Conservation (phyloP, 2,797 vertebrate genomes). For the Schizopygopsis malacanthus region DNA sequence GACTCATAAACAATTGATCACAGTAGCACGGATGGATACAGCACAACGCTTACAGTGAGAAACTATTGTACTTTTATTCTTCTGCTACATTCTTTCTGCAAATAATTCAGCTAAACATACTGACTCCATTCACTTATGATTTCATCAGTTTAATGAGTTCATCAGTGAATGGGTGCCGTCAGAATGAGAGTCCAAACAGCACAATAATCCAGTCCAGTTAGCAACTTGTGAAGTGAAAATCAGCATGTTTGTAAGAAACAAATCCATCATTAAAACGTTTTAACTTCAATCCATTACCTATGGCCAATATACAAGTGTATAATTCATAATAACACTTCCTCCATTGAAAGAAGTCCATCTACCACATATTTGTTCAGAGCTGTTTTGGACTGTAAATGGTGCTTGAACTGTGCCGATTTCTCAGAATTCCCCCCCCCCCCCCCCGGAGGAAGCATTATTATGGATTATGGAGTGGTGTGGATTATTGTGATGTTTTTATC, state of each 20-base stretch:
- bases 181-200: background rate
- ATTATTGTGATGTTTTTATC: background rate
- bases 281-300: background rate
- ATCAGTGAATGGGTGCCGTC: conserved; percentile 6
- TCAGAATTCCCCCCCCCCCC: too few relatives aligned
- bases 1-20: conserved; percentile 17
- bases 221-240: too few relatives aligned
- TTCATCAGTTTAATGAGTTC: background rate
- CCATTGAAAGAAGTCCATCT: background rate
- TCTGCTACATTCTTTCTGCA: background rate
- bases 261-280: background rate
- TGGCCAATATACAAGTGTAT: background rate
- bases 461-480: background rate
- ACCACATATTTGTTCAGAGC: too few relatives aligned
- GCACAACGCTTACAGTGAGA: background rate
- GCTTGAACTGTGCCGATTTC: too few relatives aligned
- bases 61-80: background rate
- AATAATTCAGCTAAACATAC: background rate
- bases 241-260: background rate
- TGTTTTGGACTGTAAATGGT: too few relatives aligned
- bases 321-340: background rate
- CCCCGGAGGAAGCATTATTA: too few relatives aligned
- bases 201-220: background rate
- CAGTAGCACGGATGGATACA: background rate
- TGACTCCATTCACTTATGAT: background rate